phyloP scores from a whole-genome alignment of 23 tunicate species.

The Ascidia mentula region DNA sequence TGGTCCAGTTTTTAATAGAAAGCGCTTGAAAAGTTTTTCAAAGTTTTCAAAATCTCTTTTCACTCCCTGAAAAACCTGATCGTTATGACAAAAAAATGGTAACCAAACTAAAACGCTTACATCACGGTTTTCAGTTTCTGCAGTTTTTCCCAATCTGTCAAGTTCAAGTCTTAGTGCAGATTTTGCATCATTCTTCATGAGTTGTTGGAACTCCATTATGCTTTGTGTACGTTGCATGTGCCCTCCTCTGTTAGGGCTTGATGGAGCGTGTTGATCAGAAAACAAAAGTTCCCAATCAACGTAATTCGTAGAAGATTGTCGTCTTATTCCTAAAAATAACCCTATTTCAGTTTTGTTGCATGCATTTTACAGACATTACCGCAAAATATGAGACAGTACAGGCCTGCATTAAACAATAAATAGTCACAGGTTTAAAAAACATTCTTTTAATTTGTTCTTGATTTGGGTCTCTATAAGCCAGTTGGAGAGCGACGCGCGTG shows the following conservation, averaged over 20 bases:
- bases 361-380: too few species aligned
- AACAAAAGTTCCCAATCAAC: slow-evolving; percentile 82
- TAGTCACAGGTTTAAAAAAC: too few species aligned
- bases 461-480: too few species aligned
- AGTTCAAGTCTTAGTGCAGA: slow-evolving; percentile 76
- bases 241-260: slow-evolving; percentile 26
- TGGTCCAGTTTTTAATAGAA: slow-evolving; percentile 74
- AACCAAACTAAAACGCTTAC: background rate
- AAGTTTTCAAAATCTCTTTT: slow-evolving; percentile 80
- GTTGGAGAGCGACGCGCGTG: too few species aligned
- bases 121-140: slow-evolving; percentile 35
- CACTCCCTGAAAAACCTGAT: slow-evolving; percentile 21
- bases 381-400: too few species aligned
- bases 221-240: slow-evolving; percentile 64
- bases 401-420: too few species aligned
- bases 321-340: slow-evolving; percentile 29
- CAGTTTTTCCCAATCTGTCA: slow-evolving; percentile 58
- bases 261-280: slow-evolving; percentile 46
- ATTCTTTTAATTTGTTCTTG: too few species aligned
- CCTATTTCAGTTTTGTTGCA: too few species aligned
- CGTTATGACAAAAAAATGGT: background rate
- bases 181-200: slow-evolving; percentile 98
- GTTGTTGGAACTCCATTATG: slow-evolving; percentile 90
- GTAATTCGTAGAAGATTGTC: slow-evolving; percentile 61
- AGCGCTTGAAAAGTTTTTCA: slow-evolving; percentile 69